Evolutionary conservation across 1,140 invertebrate genomes (phyloP), one percentile per base, ranked within the genome.

Genomic region (Drosophila seguyi): DNA sequence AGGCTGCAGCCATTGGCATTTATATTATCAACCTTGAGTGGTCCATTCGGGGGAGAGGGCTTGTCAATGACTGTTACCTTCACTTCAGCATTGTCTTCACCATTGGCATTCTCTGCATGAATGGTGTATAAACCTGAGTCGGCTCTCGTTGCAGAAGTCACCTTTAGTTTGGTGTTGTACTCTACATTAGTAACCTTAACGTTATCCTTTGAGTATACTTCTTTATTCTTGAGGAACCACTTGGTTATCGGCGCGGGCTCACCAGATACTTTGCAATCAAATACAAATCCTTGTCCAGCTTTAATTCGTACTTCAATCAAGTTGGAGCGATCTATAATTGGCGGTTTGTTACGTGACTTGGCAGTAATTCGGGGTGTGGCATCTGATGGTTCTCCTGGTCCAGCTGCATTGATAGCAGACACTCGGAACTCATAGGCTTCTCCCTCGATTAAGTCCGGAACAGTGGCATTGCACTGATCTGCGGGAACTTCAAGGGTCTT

Each of bases 51-150:
- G 67, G 97, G 95, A 58, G 95, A 95, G 1, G 98, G 98, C 77
- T 96, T 97, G 83, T 98, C 98, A 44, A 99, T 94, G 1, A 99
- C 97, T 34, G 96, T 97, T 7, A 99, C 98, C 78, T 97, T 97
- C 0, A 99, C 97, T 63, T 97, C 96, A 14, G 97, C 98, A 20
- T 96, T 96, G 83, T 99, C 98, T 91, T 96, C 96, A 16, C 99
- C 99, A 83, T 98, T 99, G 29, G 95, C 93, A 91, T 99, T 99
- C 92, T 98, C 97, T 41, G 99, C 98, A 25, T 95, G 96, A 57
- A 99, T 94, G 7, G 96, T 97, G 90, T 99, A 99, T 52, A 95
- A 95, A 22, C 99, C 99, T 42, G 97, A 96, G 91, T 99, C 98
- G 0, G 95, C 94, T 50, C 99, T 93, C 4, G 96, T 97, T 0